These are phyloP conservation scores for Ariolimax columbianus DNA, from an alignment of 2,888 invertebrate genomes.

Conservation along the genomic window DNA sequence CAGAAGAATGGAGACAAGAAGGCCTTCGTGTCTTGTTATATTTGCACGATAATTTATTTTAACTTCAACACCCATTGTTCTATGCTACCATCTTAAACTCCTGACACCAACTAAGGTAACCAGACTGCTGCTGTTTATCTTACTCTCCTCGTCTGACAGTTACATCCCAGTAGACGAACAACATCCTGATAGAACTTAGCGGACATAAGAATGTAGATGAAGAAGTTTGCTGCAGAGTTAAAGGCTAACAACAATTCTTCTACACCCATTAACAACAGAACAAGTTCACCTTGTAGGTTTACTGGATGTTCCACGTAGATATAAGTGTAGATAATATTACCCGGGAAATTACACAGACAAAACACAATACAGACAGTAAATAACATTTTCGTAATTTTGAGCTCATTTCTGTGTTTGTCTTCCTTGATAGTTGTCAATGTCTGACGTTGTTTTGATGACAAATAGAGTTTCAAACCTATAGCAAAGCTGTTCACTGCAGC, in stretches of 20 bases:
- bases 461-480: neutral
- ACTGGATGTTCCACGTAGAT: neutral
- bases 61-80: too few species aligned
- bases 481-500: neutral
- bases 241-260: neutral
- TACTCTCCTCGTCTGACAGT: too few species aligned
- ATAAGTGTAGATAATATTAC: neutral
- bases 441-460: neutral
- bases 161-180: neutral
- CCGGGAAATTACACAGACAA: neutral
- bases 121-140: too few species aligned
- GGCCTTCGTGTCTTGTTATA: too few species aligned
- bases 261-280: neutral
- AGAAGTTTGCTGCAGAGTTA: constrained; percentile 12
- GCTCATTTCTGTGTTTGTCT: neutral
- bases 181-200: neutral
- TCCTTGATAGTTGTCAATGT: neutral
- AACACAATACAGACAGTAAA: neutral
- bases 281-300: neutral
- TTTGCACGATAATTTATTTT: too few species aligned
- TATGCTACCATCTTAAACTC: too few species aligned
- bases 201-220: constrained; percentile 1
- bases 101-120: too few species aligned
- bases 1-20: too few species aligned
- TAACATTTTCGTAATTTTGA: neutral